phyloP scores from a whole-genome alignment of 2,113 vertebrate genomes.

The Murina feae region DNA sequence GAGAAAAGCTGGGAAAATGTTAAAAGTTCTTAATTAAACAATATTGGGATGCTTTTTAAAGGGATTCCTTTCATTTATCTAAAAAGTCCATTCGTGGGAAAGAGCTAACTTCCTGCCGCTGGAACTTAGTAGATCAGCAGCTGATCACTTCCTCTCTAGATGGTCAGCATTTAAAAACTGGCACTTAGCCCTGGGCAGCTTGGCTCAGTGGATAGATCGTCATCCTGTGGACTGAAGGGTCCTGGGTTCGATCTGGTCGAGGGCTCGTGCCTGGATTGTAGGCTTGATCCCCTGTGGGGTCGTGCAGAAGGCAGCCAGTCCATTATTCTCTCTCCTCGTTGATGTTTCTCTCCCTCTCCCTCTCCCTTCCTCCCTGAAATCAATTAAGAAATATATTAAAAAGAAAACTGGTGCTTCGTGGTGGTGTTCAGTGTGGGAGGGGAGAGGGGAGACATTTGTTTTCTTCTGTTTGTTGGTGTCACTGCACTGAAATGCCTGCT shows the following conservation, averaged over 20 bases:
- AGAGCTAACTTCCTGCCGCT: not conserved
- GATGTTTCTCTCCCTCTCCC: too few species aligned
- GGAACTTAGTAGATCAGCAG: too few species aligned
- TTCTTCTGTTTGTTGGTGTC: not conserved
- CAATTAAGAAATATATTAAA: too few species aligned
- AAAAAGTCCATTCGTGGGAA: not conserved
- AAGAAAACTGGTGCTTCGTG: not conserved
- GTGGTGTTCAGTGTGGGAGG: not conserved
- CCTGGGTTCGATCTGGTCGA: too few species aligned
- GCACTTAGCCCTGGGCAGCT: too few species aligned
- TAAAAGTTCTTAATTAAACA: not conserved
- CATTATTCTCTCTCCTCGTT: too few species aligned
- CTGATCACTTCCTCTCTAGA: fast-evolving
- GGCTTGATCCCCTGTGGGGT: too few species aligned
- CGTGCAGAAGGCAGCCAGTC: too few species aligned
- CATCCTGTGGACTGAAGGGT: too few species aligned
- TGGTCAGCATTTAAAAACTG: not conserved
- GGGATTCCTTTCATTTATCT: not conserved
- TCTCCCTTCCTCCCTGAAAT: too few species aligned
- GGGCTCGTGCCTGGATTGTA: too few species aligned
- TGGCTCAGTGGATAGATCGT: too few species aligned
- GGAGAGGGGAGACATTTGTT: fast-evolving
- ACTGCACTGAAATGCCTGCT: not conserved
- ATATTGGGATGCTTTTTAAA: not conserved
- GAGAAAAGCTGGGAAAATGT: not conserved